Percentiles rank a stretch among this genome's conserved stretches.
These are phyloP conservation scores for Clitarchus hookeri DNA, from an alignment of 2,888 invertebrate species.

Conservation along the genomic window DNA sequence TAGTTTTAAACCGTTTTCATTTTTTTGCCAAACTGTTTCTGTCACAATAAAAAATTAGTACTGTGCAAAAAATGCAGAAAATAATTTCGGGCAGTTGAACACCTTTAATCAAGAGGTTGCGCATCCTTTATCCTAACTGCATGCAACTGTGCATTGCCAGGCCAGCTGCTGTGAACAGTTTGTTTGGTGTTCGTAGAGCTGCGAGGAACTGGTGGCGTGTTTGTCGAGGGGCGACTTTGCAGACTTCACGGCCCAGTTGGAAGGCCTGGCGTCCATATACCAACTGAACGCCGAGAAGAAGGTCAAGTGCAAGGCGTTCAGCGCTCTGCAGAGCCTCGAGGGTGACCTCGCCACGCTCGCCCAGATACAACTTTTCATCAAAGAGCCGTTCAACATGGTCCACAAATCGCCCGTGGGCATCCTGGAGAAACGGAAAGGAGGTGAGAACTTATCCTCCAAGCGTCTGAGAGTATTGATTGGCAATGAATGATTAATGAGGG, in stretches of 20 bases:
- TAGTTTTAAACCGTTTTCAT: too few relatives aligned
- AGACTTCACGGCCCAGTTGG: conserved; percentile 91
- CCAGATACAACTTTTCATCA: conserved; percentile 75
- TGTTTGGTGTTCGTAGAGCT: conserved; percentile 65
- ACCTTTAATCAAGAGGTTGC: too few relatives aligned
- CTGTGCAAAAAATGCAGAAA: too few relatives aligned
- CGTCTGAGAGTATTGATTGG: too few relatives aligned
- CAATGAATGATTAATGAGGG: too few relatives aligned
- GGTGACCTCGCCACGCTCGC: conserved; percentile 82
- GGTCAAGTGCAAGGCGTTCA: conserved; percentile 91
- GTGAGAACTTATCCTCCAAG: conserved; percentile 51
- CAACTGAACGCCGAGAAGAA: conserved; percentile 94
- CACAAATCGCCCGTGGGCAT: conserved; percentile 90
- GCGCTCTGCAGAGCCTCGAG: conserved; percentile 89
- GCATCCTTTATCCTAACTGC: too few relatives aligned
- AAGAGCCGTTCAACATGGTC: conserved; percentile 73
- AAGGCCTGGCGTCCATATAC: conserved; percentile 87
- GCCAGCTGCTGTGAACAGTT: too few relatives aligned
- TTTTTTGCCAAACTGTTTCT: too few relatives aligned
- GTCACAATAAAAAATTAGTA: too few relatives aligned
- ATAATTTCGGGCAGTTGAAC: too few relatives aligned
- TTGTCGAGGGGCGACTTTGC: conserved; percentile 85
- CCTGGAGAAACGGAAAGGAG: conserved; percentile 79
- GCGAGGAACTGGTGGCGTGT: conserved; percentile 84
- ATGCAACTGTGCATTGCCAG: too few relatives aligned